Evolutionary conservation across 2,113 vertebrate genomes (phyloP).

Genomic region (Eublepharis macularius): DNA sequence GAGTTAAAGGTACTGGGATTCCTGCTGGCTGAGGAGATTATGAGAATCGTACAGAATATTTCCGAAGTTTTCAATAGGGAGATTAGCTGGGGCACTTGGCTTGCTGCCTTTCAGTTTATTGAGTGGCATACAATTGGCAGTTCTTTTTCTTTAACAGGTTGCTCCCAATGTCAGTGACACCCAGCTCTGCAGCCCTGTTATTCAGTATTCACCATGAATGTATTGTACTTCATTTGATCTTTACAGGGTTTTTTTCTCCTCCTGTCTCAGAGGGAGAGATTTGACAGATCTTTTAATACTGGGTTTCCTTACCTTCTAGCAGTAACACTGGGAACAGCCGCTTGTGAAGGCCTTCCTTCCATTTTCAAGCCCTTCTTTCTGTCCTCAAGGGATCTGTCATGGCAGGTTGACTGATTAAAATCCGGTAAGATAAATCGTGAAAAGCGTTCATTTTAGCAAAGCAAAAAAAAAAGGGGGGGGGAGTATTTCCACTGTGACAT

Average conservation of each 20-base stretch:
- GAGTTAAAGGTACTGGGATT: slow-evolving; percentile 22
- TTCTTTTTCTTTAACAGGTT: slow-evolving; percentile 37
- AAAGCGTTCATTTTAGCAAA: slow-evolving; percentile 23
- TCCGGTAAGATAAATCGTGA: slow-evolving; percentile 27
- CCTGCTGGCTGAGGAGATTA: slow-evolving; percentile 46
- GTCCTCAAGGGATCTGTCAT: slow-evolving; percentile 9
- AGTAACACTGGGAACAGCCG: not conserved
- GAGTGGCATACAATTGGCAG: slow-evolving; percentile 23
- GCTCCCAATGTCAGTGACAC: slow-evolving; percentile 1
- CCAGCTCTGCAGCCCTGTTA: slow-evolving; percentile 40
- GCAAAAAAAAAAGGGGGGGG: slow-evolving; percentile 25
- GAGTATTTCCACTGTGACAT: slow-evolving; percentile 11
- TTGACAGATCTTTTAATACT: slow-evolving; percentile 33
- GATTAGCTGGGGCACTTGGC: not conserved
- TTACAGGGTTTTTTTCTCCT: slow-evolving; percentile 21
- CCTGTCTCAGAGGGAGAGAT: not conserved
- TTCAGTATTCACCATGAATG: slow-evolving; percentile 23
- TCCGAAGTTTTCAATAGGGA: slow-evolving; percentile 29
- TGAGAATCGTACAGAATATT: slow-evolving; percentile 32
- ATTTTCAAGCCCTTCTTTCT: not conserved
- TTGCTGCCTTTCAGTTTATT: slow-evolving; percentile 48
- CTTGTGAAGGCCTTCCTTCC: slow-evolving; percentile 10
- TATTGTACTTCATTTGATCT: slow-evolving; percentile 44
- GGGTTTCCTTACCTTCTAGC: slow-evolving; percentile 10
- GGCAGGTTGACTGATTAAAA: slow-evolving; percentile 39